Evolutionary conservation across 1,140 invertebrate species (phyloP).

Genomic region (Danaus melanippus): DNA sequence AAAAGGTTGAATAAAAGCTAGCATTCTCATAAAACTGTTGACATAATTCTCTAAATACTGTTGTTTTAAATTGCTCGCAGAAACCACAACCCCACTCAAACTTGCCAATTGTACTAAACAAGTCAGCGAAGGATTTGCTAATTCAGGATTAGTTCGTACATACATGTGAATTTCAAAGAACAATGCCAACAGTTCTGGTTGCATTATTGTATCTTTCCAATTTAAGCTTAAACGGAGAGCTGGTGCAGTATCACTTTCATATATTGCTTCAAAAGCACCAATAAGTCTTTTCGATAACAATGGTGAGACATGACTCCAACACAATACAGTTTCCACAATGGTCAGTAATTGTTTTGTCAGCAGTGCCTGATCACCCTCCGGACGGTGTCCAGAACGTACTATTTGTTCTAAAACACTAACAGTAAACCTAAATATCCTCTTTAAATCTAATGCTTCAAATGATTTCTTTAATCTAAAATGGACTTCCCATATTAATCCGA

Average conservation of each 20-base stretch:
- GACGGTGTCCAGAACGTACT: slow-evolving; percentile 70
- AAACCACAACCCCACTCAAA: slow-evolving; percentile 81
- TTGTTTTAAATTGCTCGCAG: slow-evolving; percentile 73
- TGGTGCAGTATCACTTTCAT: slow-evolving; percentile 78
- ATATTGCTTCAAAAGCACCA: slow-evolving; percentile 80
- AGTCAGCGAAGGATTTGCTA: slow-evolving; percentile 83
- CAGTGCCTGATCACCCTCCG: slow-evolving; percentile 55
- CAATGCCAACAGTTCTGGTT: slow-evolving; percentile 80
- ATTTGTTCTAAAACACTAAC: slow-evolving; percentile 70
- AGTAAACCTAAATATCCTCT: slow-evolving; percentile 80
- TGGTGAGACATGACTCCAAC: slow-evolving; percentile 81
- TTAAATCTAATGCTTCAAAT: slow-evolving; percentile 86
- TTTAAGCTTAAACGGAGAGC: slow-evolving; percentile 74
- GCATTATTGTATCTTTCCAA: slow-evolving; percentile 85
- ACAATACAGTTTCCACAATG: slow-evolving; percentile 81
- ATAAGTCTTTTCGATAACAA: slow-evolving; percentile 79
- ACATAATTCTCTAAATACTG: slow-evolving; percentile 83
- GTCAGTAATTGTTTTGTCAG: slow-evolving; percentile 79
- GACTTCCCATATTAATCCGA: slow-evolving; percentile 89
- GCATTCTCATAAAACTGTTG: slow-evolving; percentile 78
- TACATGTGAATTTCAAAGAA: slow-evolving; percentile 91
- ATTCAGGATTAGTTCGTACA: slow-evolving; percentile 80
- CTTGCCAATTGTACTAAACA: slow-evolving; percentile 84
- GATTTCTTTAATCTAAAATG: slow-evolving; percentile 87
- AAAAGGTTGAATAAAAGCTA: slow-evolving; percentile 76